phyloP scores from a whole-genome alignment of 2,888 invertebrate species.

The Monochamus alternatus region DNA sequence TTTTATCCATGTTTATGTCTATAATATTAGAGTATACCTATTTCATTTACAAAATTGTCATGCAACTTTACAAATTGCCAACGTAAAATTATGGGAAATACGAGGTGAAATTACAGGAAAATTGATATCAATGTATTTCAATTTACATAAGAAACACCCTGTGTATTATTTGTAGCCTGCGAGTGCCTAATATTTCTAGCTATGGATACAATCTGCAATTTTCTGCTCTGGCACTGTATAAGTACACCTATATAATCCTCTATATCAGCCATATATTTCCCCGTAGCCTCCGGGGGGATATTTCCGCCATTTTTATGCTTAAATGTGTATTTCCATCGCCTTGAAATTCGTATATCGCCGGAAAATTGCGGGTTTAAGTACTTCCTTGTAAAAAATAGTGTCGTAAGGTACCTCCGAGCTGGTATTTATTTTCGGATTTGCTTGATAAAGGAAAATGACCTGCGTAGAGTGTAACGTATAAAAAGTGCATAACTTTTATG shows the following conservation, averaged over 20 bases:
- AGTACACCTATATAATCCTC: background rate
- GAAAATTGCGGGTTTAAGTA: slow-evolving; percentile 5
- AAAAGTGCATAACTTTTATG: too few species aligned
- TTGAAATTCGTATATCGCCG: slow-evolving; percentile 13
- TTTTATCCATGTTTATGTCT: too few species aligned
- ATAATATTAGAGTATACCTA: too few species aligned
- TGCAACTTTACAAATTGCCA: too few species aligned
- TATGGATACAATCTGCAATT: slow-evolving; percentile 1
- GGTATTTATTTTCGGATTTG: background rate
- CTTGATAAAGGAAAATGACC: too few species aligned
- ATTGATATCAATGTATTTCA: too few species aligned
- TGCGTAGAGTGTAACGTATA: too few species aligned
- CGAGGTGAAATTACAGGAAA: too few species aligned
- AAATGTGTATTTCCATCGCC: slow-evolving; percentile 8
- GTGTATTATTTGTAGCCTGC: too few species aligned
- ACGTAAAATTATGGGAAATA: too few species aligned
- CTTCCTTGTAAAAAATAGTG: slow-evolving; percentile 10
- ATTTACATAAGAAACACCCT: too few species aligned
- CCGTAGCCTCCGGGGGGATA: background rate
- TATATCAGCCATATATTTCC: background rate
- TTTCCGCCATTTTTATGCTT: slow-evolving; percentile 10
- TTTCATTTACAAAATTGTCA: too few species aligned
- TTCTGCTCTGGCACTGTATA: slow-evolving; percentile 4
- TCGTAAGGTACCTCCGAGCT: background rate
- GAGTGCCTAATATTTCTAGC: background rate